Evolutionary conservation across 2,797 vertebrate genomes (phyloP), one percentile per base, ranked within the genome.

Genomic region (Bucorvus abyssinicus): DNA sequence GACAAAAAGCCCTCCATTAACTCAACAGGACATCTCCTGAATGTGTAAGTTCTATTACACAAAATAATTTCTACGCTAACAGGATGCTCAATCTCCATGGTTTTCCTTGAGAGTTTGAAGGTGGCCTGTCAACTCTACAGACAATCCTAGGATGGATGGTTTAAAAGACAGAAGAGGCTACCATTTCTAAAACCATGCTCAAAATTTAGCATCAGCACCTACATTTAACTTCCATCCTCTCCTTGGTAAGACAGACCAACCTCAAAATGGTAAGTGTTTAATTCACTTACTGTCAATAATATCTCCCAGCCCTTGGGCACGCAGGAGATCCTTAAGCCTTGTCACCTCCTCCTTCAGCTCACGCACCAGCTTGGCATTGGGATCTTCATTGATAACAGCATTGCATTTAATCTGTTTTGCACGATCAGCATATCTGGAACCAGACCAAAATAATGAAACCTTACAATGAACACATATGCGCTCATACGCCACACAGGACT

Each of bases 361-460:
- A 42, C 99, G 98, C 97, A 99, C 99, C 97, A 99, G 97, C 94
- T 99, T 99, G 96, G 99, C 98, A 45, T 99, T 99, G 95, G 99
- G 99, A 97, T 99, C 99, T 61, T 99, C 99, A 45, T 99, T 99
- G 98, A 99, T 99, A 94, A 99, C 98, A 42, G 99, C 99, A 74
- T 99, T 99, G 97, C 99, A 99, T 93, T 99, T 99, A 93, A 99
- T 99, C 95, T 99, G 99, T 94, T 99, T 99, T 64, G 99, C 99
- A 64, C 99, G 98, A 95, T 99, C 99, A 7, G 99, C 99, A 2
- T 99, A 99, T 47, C 99, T 99, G 97, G 22, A 95, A 53, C 5
- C 73, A 94, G 45, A 73, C 7, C 67, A 93, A 50, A 57, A 47
- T 82, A 83, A 57, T 9, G 29, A 45, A 79, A 65, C 47, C 71